These are phyloP conservation scores for Coryphaenoides rupestris DNA, from an alignment of 2,113 vertebrate species.

Conservation along the genomic window DNA sequence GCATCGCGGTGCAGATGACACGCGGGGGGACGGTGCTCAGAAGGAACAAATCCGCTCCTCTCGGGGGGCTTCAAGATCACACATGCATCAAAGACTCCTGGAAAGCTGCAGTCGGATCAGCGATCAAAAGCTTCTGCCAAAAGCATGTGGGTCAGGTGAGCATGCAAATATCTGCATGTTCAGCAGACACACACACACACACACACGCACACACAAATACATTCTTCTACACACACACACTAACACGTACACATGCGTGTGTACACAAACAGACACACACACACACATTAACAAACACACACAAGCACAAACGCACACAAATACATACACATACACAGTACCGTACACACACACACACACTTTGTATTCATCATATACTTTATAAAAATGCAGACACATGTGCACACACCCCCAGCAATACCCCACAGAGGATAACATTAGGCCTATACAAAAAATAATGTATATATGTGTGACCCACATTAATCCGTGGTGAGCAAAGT, in stretches of 20 bases:
- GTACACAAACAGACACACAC: background rate
- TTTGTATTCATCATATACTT: too few relatives aligned
- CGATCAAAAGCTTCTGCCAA: conserved; percentile 34
- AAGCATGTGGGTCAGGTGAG: conserved; percentile 4
- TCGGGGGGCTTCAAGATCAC: conserved; percentile 15
- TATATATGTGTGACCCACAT: too few relatives aligned
- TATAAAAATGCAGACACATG: too few relatives aligned
- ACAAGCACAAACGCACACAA: background rate
- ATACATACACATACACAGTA: too few relatives aligned
- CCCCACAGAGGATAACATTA: too few relatives aligned
- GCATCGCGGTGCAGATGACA: conserved; percentile 1
- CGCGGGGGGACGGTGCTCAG: background rate
- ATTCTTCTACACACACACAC: background rate
- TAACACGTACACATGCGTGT: too few relatives aligned
- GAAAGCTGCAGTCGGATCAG: conserved; percentile 18
- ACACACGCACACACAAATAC: conserved; percentile 4
- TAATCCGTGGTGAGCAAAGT: too few relatives aligned
- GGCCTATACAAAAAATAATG: too few relatives aligned
- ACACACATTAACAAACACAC: conserved; percentile 1
- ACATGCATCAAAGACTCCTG: background rate
- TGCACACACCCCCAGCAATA: too few relatives aligned
- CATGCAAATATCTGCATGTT: conserved; percentile 2
- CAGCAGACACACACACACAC: conserved; percentile 11
- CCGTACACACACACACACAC: too few relatives aligned
- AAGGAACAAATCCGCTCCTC: conserved; percentile 22